These are phyloP conservation scores for Pica pica DNA, from an alignment of 2,113 vertebrate genomes.

Conservation along the genomic window DNA sequence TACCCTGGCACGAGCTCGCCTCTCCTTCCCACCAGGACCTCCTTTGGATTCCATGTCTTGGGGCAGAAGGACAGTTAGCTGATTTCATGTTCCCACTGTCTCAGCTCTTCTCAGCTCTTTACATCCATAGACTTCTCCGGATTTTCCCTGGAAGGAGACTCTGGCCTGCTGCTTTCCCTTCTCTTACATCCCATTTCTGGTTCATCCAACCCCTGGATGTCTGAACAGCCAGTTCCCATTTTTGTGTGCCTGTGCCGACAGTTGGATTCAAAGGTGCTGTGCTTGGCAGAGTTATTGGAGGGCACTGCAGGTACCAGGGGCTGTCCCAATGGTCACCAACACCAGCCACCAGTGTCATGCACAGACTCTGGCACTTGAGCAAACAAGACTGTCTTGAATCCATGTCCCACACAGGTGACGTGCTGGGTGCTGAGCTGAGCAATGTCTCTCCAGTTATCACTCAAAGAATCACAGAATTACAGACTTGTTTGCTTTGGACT, in stretches of 20 bases:
- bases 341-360: accelerated
- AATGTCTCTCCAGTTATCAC: neutral
- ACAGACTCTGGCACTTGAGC: neutral
- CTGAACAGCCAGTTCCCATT: neutral
- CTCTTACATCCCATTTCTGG: neutral
- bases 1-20: neutral
- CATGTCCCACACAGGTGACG: neutral
- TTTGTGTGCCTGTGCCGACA: neutral
- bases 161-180: neutral
- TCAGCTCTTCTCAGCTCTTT: neutral
- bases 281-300: neutral
- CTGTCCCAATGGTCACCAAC: accelerated
- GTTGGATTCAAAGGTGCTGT: neutral
- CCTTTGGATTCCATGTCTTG: neutral
- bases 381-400: neutral
- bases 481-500: neutral
- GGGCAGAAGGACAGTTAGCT: neutral
- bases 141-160: neutral
- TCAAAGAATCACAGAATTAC: neutral
- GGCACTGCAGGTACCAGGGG: neutral
- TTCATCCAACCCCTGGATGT: neutral
- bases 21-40: neutral
- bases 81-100: neutral
- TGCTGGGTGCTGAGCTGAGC: neutral
- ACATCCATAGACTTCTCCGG: neutral